Evolutionary conservation across 2,888 invertebrate genomes (phyloP).

Genomic region (Apamea sordens): DNA sequence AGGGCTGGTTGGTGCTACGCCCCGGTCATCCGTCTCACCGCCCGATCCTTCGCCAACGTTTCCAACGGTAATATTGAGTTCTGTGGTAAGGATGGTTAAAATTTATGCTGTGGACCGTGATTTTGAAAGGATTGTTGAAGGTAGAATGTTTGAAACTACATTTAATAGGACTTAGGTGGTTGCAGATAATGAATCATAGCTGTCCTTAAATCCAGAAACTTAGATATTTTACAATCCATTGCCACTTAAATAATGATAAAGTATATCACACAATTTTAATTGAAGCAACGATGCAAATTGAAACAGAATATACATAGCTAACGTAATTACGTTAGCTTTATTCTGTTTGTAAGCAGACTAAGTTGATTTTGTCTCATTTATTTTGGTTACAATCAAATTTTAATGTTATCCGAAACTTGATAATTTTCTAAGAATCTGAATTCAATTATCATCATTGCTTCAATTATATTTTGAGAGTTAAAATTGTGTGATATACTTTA

Average conservation of each 20-base stretch:
- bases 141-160: neutral
- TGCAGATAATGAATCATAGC: neutral
- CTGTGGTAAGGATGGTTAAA: neutral
- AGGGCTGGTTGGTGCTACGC: slow-evolving; percentile 87
- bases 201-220: neutral
- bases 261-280: neutral
- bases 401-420: neutral
- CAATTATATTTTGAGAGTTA: neutral
- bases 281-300: neutral
- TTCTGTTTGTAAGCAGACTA: neutral
- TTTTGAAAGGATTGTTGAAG: neutral
- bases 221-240: neutral
- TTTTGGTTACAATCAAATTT: neutral
- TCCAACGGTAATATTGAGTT: slow-evolving; percentile 82
- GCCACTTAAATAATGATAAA: neutral
- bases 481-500: neutral
- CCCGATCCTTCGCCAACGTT: slow-evolving; percentile 88
- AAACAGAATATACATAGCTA: neutral
- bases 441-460: neutral
- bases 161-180: neutral
- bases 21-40: slow-evolving; percentile 85
- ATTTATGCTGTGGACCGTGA: neutral
- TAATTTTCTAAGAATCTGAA: neutral
- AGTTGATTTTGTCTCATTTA: too few relatives aligned
- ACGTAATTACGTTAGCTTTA: neutral